Conservation (phyloP, 1,140 invertebrate genomes). For the Tetramorium simillimum region DNA sequence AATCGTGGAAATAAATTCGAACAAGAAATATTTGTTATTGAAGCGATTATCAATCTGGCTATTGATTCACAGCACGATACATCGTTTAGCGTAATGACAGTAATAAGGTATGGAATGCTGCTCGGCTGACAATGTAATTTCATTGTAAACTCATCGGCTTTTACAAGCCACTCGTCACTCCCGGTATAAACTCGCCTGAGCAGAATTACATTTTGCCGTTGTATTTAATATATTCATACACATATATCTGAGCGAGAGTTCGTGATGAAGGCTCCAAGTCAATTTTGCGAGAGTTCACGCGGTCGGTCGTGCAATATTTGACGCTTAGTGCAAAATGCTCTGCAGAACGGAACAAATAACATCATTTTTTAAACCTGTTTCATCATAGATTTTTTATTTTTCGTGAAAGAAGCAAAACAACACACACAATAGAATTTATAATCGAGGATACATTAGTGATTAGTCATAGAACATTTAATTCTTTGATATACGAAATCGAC, state of each 20-base stretch:
- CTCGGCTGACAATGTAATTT: constrained; percentile 59
- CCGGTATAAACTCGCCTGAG: not conserved
- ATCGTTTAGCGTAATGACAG: constrained; percentile 65
- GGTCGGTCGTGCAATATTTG: constrained; percentile 19
- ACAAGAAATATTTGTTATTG: constrained; percentile 28
- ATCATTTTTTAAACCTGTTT: not conserved
- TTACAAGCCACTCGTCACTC: constrained; percentile 47
- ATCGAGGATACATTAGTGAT: not conserved
- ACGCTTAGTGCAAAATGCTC: constrained; percentile 12
- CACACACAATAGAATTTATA: not conserved
- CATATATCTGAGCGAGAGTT: constrained; percentile 14
- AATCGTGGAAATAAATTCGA: constrained; percentile 58
- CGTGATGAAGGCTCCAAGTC: not conserved
- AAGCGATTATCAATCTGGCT: constrained; percentile 67
- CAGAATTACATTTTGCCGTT: constrained; percentile 41
- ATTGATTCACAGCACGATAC: constrained; percentile 52
- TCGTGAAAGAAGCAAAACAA: not conserved
- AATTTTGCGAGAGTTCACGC: constrained; percentile 6
- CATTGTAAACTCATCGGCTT: constrained; percentile 64
- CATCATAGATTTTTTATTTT: not conserved
- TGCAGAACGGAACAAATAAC: not conserved
- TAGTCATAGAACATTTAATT: not conserved
- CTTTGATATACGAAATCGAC: not conserved
- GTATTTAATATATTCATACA: constrained; percentile 56
- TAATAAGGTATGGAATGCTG: constrained; percentile 54